A percentile compares a stretch with the other conserved stretches of the same genome.
Evolutionary conservation across 2,888 invertebrate genomes (phyloP).

Genomic region (Folsomia candida): DNA sequence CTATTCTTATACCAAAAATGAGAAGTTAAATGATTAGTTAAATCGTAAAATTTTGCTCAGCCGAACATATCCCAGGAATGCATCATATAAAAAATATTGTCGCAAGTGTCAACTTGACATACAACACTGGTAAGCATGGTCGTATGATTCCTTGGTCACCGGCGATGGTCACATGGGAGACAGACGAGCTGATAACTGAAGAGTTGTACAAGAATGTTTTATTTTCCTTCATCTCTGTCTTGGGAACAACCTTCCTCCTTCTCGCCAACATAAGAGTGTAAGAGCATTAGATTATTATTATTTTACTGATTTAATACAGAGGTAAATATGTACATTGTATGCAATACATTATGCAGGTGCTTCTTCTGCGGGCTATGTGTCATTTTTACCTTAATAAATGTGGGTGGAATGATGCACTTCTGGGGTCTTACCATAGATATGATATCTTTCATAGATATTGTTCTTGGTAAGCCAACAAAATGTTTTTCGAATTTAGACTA

Average conservation of each 20-base stretch:
- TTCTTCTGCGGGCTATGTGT: slow-evolving; percentile 63
- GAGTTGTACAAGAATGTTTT: slow-evolving; percentile 74
- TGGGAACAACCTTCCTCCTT: slow-evolving; percentile 71
- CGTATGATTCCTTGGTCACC: slow-evolving; percentile 67
- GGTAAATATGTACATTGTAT: too few species aligned
- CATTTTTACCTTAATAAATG: slow-evolving; percentile 58
- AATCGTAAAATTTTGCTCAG: slow-evolving; percentile 54
- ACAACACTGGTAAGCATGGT: slow-evolving; percentile 53
- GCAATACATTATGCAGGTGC: too few species aligned
- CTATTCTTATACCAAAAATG: neutral
- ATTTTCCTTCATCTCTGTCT: slow-evolving; percentile 72
- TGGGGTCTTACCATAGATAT: slow-evolving; percentile 81
- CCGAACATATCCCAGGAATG: slow-evolving; percentile 72
- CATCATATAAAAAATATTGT: slow-evolving; percentile 59
- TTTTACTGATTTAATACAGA: slow-evolving; percentile 70
- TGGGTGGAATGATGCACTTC: slow-evolving; percentile 72
- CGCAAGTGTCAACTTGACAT: slow-evolving; percentile 61
- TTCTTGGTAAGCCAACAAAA: too few species aligned
- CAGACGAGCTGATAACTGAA: slow-evolving; percentile 69
- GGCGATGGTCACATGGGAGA: slow-evolving; percentile 72
- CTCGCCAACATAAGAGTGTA: slow-evolving; percentile 75
- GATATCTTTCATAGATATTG: slow-evolving; percentile 74
- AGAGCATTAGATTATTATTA: too few species aligned
- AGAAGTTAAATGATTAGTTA: neutral
- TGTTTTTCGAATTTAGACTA: too few species aligned